These are phyloP conservation scores for Nemapogon koenigi DNA, from an alignment of 2,888 invertebrate species.

Conservation along the genomic window DNA sequence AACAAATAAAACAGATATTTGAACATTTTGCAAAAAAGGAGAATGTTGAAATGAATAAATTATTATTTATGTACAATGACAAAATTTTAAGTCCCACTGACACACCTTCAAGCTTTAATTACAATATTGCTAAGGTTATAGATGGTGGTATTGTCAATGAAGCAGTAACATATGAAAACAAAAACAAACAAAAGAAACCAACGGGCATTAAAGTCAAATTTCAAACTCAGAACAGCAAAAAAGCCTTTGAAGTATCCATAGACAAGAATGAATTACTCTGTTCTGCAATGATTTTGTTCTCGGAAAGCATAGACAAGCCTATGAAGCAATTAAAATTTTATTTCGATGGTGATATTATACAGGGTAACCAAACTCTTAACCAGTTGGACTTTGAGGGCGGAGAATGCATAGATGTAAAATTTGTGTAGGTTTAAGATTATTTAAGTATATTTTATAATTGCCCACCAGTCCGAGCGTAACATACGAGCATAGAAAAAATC, in stretches of 20 bases:
- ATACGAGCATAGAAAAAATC: too few relatives aligned
- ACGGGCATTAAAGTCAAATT: constrained; percentile 43
- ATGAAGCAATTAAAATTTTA: constrained; percentile 46
- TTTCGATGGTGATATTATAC: constrained; percentile 60
- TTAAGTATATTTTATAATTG: too few relatives aligned
- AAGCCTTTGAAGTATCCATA: constrained; percentile 32
- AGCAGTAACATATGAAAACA: constrained; percentile 24
- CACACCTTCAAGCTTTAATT: constrained; percentile 43
- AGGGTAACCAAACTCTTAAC: constrained; percentile 36
- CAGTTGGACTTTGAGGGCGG: constrained; percentile 58
- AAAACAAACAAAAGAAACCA: constrained; percentile 10
- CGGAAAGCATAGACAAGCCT: constrained; percentile 43
- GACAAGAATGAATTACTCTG: constrained; percentile 33
- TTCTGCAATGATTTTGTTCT: constrained; percentile 46
- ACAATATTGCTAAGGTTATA: constrained; percentile 48
- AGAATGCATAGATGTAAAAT: constrained; percentile 64
- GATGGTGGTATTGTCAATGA: constrained; percentile 45
- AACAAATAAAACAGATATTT: constrained; percentile 43
- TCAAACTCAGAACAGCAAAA: constrained; percentile 45
- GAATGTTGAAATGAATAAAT: constrained; percentile 30
- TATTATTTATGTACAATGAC: constrained; percentile 45
- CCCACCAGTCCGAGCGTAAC: too few relatives aligned
- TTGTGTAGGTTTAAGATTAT: too few relatives aligned
- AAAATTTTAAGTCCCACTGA: constrained; percentile 38
- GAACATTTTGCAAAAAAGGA: constrained; percentile 38